phyloP scores from a whole-genome alignment of 1,140 invertebrate genomes.

The Drosophila kepulauana region DNA sequence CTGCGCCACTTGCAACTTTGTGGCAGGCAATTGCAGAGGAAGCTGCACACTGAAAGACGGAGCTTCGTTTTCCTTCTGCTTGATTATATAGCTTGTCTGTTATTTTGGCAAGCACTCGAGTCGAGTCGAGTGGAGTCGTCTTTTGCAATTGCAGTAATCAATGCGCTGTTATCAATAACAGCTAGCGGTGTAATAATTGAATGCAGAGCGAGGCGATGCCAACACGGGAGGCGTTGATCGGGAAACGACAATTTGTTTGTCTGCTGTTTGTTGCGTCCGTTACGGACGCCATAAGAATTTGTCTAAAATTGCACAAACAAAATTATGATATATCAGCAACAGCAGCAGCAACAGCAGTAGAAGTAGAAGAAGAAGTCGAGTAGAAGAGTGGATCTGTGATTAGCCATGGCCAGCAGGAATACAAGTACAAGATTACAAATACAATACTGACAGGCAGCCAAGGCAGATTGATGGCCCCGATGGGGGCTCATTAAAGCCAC shows the following conservation, averaged over 20 bases:
- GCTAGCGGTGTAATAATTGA: constrained; percentile 57
- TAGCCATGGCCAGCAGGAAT: constrained; percentile 40
- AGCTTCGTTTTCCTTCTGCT: neutral
- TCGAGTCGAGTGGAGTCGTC: neutral
- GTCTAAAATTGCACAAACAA: constrained; percentile 76
- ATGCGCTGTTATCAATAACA: constrained; percentile 61
- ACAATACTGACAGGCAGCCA: constrained; percentile 35
- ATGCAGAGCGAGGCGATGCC: constrained; percentile 12
- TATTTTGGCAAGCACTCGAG: constrained; percentile 43
- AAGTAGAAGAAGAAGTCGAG: no score
- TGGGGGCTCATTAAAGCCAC: constrained; percentile 76
- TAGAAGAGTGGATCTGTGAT: constrained; percentile 49
- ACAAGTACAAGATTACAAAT: constrained; percentile 9
- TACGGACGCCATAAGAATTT: constrained; percentile 59
- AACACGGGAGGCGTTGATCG: neutral
- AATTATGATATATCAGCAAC: constrained; percentile 72
- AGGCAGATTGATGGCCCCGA: constrained; percentile 65
- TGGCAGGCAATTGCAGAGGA: constrained; percentile 32
- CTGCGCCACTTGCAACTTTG: constrained; percentile 47
- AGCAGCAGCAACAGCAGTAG: neutral
- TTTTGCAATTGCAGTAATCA: constrained; percentile 57
- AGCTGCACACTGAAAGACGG: constrained; percentile 27
- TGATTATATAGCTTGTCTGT: constrained; percentile 51
- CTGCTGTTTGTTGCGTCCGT: constrained; percentile 21
- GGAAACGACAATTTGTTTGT: constrained; percentile 41